Percentiles rank a stretch among this genome's conserved stretches.
Evolutionary conservation across 2,888 invertebrate species (phyloP).

Genomic region (Pyrgus malvae): DNA sequence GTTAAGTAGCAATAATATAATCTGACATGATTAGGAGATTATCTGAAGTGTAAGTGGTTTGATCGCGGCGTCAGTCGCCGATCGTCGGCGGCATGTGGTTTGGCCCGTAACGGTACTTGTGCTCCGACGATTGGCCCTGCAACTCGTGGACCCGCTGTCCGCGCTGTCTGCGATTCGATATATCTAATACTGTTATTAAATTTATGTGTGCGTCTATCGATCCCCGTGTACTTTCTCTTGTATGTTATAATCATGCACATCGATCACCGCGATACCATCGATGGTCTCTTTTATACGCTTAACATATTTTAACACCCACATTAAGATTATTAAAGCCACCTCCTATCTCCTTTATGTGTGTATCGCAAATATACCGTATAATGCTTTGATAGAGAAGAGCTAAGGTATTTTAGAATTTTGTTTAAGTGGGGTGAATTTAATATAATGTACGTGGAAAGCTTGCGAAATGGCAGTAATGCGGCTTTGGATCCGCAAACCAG

Average conservation of each 20-base stretch:
- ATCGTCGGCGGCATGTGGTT: constrained; percentile 40
- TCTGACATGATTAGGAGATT: constrained; percentile 57
- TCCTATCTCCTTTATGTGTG: constrained; percentile 20
- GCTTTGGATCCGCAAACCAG: constrained; percentile 46
- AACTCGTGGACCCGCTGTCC: constrained; percentile 56
- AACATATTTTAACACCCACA: constrained; percentile 56
- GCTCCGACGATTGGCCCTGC: constrained; percentile 66
- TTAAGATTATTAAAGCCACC: constrained; percentile 27
- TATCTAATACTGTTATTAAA: constrained; percentile 78
- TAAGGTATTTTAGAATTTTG: constrained; percentile 23
- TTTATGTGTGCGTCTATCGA: constrained; percentile 60
- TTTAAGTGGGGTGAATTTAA: constrained; percentile 36
- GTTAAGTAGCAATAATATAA: constrained; percentile 36
- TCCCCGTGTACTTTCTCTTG: constrained; percentile 65
- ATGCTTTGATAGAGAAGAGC: constrained; percentile 2
- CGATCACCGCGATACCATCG: constrained; percentile 61
- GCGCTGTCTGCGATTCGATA: constrained; percentile 71
- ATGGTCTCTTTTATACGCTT: constrained; percentile 54
- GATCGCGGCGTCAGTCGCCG: constrained; percentile 47
- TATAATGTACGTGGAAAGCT: constrained; percentile 40
- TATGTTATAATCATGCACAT: constrained; percentile 64
- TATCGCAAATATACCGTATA: constrained; percentile 8
- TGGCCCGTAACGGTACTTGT: constrained; percentile 62
- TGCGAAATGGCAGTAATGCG: constrained; percentile 45
- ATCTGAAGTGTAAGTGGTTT: constrained; percentile 58